Base-by-base conservation (phyloP, 2,797 vertebrate genomes). In the Etheostoma perlongum region DNA sequence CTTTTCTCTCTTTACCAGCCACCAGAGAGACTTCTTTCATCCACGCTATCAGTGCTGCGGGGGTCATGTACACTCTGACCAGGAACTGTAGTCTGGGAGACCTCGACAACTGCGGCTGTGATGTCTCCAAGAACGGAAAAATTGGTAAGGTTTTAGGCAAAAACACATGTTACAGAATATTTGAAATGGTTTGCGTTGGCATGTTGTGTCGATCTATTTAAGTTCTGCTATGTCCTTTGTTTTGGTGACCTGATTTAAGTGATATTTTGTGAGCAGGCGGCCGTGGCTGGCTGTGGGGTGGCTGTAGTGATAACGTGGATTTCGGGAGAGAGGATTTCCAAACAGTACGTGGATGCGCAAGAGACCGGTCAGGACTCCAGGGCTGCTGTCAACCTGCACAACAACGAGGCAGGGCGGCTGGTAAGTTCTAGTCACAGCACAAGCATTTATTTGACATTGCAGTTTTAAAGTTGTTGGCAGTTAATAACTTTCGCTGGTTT, bases 51-150 rank as follows among this genome's bases (percentile, higher is more conserved):
- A 98, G 97, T 87, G 97, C 98, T 0, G 98, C 98, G 0, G 98
- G 97, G 0, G 97, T 99, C 63, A 96, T 98, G 97, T 96, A 96
- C 86, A 97, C 96, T 21, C 93, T 99, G 52, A 98, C 97, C 82
- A 97, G 96, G 91, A 99, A 99, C 94, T 99, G 98, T 46, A 99
- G 97, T 85, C 93, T 98, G 88, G 98, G 98, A 0, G 97, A 98
- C 82, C 95, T 99, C 0, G 97, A 98, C 61, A 96, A 96, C 91
- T 99, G 98, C 11, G 96, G 97, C 78, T 99, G 98, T 16, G 98
- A 99, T 30, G 94, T 95, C 58, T 97, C 98, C 49, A 96, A 95
- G 79, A 98, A 97, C 19, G 97, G 98, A 1, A 95, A 96, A 11
- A 93, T 93, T 0, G 98, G 98, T 98, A 83, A 95, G 93, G 5